phyloP scores from a whole-genome alignment of 1,140 invertebrate genomes.

The Calephelis virginiensis region DNA sequence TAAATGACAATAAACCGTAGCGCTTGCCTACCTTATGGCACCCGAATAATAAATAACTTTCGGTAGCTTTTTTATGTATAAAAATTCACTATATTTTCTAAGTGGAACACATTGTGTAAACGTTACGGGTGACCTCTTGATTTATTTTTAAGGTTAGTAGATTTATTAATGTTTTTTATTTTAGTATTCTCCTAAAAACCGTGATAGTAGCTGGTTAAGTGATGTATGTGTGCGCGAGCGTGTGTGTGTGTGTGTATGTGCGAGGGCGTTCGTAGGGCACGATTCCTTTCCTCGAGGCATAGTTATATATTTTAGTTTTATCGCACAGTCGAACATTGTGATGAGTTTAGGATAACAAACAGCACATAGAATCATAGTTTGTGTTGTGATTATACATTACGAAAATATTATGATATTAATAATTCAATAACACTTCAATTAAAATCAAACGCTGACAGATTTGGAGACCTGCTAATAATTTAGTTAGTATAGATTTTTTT shows the following conservation, averaged over 20 bases:
- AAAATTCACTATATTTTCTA: constrained; percentile 47
- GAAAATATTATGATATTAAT: constrained; percentile 27
- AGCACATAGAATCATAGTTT: constrained; percentile 47
- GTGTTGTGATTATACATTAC: constrained; percentile 40
- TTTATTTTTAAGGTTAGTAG: constrained; percentile 71
- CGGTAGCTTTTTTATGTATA: constrained; percentile 31
- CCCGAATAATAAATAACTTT: constrained; percentile 20
- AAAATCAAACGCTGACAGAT: constrained; percentile 19
- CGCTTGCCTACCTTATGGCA: constrained; percentile 3
- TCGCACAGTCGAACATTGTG: constrained; percentile 33
- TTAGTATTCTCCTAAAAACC: constrained; percentile 63
- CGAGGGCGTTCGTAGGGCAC: constrained; percentile 66
- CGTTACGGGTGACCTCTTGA: constrained; percentile 59
- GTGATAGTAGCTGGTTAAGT: constrained; percentile 73
- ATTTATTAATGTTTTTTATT: constrained; percentile 62
- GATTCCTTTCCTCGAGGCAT: constrained; percentile 61
- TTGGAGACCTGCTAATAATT: constrained; percentile 9
- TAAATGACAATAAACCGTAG: neutral
- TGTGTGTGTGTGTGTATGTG: constrained; percentile 53
- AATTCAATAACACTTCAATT: neutral
- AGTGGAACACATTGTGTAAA: constrained; percentile 48
- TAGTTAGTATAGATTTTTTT: constrained; percentile 16
- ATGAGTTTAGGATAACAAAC: constrained; percentile 48
- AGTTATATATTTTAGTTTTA: constrained; percentile 34
- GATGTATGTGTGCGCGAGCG: constrained; percentile 56